A percentile compares a stretch with the other conserved stretches of the same genome.
Evolutionary conservation across 2,797 vertebrate genomes (phyloP).

Genomic region (Melanotaenia parkinsoni): DNA sequence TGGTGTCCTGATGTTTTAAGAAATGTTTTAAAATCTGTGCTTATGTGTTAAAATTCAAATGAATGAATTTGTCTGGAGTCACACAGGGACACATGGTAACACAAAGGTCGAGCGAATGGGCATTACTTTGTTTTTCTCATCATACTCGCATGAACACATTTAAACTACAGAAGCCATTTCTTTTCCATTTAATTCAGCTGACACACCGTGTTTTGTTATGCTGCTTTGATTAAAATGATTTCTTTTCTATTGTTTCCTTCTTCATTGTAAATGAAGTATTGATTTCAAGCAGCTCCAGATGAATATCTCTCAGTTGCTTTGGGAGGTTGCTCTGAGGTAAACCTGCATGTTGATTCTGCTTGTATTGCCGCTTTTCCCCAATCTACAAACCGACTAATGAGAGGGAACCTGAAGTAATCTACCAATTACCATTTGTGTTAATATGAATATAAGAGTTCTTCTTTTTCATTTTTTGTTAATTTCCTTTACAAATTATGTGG

Average conservation of each 20-base stretch:
- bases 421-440: constrained; percentile 8
- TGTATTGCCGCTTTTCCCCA: neutral
- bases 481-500: neutral
- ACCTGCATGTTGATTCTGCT: constrained; percentile 1
- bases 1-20: too few species aligned
- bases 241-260: constrained; percentile 22
- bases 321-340: constrained; percentile 28
- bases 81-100: neutral
- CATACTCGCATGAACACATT: neutral
- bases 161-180: neutral
- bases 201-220: neutral
- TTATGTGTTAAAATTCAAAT: too few species aligned
- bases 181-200: constrained; percentile 8
- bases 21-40: too few species aligned
- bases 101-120: neutral
- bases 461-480: constrained; percentile 35
- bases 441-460: constrained; percentile 20
- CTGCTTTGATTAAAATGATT: constrained; percentile 5
- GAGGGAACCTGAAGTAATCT: neutral
- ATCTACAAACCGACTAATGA: constrained; percentile 18
- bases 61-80: neutral
- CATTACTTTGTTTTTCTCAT: neutral
- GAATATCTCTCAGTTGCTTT: constrained; percentile 12
- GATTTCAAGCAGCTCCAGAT: constrained; percentile 43
- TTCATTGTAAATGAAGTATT: constrained; percentile 42